Evolutionary conservation across 1,140 invertebrate species (phyloP).

Genomic region (Drosophila leontia): DNA sequence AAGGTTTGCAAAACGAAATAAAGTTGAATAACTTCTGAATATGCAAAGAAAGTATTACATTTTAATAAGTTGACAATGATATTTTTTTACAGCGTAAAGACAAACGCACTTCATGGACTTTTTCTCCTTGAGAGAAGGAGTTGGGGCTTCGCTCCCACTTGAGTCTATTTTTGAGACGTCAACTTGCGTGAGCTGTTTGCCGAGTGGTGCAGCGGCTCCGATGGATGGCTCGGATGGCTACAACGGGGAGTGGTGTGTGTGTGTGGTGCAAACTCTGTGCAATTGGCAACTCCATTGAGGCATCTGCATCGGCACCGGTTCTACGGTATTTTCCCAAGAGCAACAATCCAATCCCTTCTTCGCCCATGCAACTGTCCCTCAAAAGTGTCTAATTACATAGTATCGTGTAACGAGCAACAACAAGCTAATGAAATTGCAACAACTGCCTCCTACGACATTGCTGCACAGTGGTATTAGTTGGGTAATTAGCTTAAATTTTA

Average conservation of each 20-base stretch:
- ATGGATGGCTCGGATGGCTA: background rate
- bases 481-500: background rate
- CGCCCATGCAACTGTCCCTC: slow-evolving; percentile 19
- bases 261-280: slow-evolving; percentile 21
- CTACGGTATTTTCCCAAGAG: slow-evolving; percentile 58
- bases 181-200: slow-evolving; percentile 40
- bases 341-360: slow-evolving; percentile 46
- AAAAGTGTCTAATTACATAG: slow-evolving; percentile 73
- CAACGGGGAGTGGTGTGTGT: background rate
- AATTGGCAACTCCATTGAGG: slow-evolving; percentile 72
- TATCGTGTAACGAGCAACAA: slow-evolving; percentile 58
- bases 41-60: too few relatives aligned
- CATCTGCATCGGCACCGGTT: slow-evolving; percentile 50
- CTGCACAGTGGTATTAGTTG: slow-evolving; percentile 25
- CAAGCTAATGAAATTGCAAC: slow-evolving; percentile 42
- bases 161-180: slow-evolving; percentile 70
- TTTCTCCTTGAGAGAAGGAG: slow-evolving; percentile 33
- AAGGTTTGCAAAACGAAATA: too few relatives aligned
- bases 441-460: slow-evolving; percentile 54
- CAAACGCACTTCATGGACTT: slow-evolving; percentile 40
- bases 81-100: slow-evolving; percentile 28
- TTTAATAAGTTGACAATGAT: background rate
- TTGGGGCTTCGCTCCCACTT: slow-evolving; percentile 53
- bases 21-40: too few relatives aligned
- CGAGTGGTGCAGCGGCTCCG: slow-evolving; percentile 13